Conservation (phyloP, 2,888 invertebrate species). For the Cosmia pyralina region DNA sequence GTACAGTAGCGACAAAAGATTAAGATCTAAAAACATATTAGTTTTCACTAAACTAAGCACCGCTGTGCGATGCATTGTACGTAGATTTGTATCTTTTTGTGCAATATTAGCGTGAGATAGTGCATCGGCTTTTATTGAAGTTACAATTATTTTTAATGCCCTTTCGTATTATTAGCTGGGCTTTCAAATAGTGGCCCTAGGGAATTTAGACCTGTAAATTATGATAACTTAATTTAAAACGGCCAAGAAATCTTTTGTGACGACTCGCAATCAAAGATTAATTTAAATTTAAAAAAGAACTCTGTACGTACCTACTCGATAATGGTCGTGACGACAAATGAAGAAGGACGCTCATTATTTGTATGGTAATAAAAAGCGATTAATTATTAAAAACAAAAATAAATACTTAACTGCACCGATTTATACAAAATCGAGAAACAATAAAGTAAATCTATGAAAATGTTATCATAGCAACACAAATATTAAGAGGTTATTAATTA, state of each 20-base stretch:
- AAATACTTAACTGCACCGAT: background rate
- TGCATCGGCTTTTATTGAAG: conserved; percentile 53
- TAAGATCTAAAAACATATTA: conserved; percentile 86
- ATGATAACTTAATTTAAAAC: background rate
- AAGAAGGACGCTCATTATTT: background rate
- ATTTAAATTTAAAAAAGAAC: too few species aligned
- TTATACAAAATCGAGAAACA: background rate
- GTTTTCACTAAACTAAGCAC: conserved; percentile 86
- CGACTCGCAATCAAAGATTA: background rate
- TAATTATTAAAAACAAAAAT: conserved; percentile 17
- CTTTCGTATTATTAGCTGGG: conserved; percentile 29
- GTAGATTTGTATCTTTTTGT: conserved; percentile 74
- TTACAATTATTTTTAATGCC: conserved; percentile 38
- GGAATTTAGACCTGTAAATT: background rate
- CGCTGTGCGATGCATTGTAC: conserved; percentile 65
- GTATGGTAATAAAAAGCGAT: conserved; percentile 6
- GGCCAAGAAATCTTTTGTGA: background rate
- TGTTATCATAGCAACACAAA: conserved; percentile 5
- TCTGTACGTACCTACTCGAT: too few species aligned
- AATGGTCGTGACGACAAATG: background rate
- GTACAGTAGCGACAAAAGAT: conserved; percentile 79
- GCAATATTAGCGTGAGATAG: conserved; percentile 79
- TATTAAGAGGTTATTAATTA: background rate
- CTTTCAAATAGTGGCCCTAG: conserved; percentile 15
- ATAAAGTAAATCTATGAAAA: conserved; percentile 11